Evolutionary conservation across 2,113 vertebrate species (phyloP).

Genomic region (Heloderma charlesbogerti): DNA sequence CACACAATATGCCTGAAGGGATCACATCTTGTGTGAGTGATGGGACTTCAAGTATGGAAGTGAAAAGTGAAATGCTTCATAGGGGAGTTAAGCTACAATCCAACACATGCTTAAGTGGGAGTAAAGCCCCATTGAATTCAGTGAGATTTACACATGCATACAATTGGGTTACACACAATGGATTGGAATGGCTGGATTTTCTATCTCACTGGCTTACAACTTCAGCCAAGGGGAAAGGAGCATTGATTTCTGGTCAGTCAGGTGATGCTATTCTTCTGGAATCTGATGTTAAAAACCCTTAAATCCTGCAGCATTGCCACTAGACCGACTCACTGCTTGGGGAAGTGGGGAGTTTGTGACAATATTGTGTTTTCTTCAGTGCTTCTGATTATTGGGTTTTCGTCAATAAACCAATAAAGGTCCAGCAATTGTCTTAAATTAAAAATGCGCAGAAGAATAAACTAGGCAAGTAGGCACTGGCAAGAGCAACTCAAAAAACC

Average conservation of each 20-base stretch:
- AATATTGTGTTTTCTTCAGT: neutral
- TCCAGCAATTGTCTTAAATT: neutral
- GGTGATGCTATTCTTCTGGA: too few relatives aligned
- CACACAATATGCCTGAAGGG: neutral
- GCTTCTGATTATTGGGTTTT: neutral
- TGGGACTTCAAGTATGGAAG: too few relatives aligned
- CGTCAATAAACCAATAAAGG: neutral
- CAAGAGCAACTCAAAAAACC: neutral
- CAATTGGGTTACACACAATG: neutral
- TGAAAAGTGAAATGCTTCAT: neutral
- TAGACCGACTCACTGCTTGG: neutral
- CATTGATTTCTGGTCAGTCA: too few relatives aligned
- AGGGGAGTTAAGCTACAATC: neutral
- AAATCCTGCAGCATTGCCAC: neutral
- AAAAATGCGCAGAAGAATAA: neutral
- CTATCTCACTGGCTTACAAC: too few relatives aligned
- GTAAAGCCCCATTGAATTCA: neutral
- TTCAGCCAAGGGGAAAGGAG: too few relatives aligned
- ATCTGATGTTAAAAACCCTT: neutral
- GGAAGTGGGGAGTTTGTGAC: neutral
- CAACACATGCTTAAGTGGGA: neutral
- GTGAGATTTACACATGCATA: neutral
- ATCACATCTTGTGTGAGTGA: too few relatives aligned
- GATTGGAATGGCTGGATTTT: too few relatives aligned
- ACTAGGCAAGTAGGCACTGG: neutral